phyloP scores from a whole-genome alignment of 2,888 invertebrate species.

The Phortica magna region DNA sequence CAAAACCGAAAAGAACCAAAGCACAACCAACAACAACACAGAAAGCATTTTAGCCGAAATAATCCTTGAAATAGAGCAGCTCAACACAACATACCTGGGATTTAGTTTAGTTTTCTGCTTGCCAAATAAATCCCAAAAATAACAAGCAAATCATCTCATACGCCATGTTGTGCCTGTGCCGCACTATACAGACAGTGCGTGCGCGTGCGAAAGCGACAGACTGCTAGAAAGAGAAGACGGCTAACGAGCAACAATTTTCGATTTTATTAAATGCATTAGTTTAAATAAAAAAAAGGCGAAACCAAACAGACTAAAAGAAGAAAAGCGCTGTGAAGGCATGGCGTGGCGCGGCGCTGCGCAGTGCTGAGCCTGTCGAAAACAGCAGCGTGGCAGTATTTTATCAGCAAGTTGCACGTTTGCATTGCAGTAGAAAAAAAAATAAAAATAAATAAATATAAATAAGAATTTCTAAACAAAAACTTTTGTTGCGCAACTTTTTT shows the following conservation, averaged over 20 bases:
- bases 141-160: constrained; percentile 12
- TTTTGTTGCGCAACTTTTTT: constrained; percentile 13
- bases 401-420: not conserved
- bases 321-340: not conserved
- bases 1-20: not conserved
- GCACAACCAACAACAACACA: not conserved
- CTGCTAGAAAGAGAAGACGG: not conserved
- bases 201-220: not conserved
- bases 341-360: not conserved
- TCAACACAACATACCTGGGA: not conserved
- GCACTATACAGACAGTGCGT: not conserved
- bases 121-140: not conserved
- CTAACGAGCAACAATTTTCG: not conserved
- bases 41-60: not conserved
- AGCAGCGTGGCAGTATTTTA: constrained; percentile 2
- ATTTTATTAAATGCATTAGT: constrained; percentile 11
- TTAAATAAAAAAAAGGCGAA: not conserved
- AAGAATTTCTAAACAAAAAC: constrained; percentile 13
- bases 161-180: not conserved
- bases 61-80: not conserved
- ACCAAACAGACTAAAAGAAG: not conserved
- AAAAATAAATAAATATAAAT: too few relatives aligned
- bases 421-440: not conserved
- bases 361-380: not conserved
- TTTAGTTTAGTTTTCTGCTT: not conserved